A percentile compares a stretch with the other conserved stretches of the same genome.
Evolutionary conservation across 2,113 vertebrate species (phyloP).

Genomic region (Dipodomys spectabilis): DNA sequence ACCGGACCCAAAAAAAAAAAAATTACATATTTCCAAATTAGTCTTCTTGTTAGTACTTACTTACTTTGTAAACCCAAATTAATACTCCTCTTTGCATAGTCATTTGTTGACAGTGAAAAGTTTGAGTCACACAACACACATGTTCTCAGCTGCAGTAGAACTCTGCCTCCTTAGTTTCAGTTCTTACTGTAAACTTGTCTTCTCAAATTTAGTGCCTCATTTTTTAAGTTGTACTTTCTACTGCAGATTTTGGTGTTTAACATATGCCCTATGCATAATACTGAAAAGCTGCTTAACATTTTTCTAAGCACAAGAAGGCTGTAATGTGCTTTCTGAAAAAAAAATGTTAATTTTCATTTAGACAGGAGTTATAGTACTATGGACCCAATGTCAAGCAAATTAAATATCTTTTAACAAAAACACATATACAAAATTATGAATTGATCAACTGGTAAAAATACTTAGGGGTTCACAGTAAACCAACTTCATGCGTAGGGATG

Average conservation of each 20-base stretch:
- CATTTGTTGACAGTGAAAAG: neutral
- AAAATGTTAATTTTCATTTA: conserved; percentile 9
- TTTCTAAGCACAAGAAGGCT: conserved; percentile 7
- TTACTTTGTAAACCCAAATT: neutral
- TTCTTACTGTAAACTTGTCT: neutral
- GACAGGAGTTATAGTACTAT: neutral
- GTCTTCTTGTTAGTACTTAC: neutral
- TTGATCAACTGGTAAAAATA: neutral
- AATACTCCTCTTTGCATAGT: neutral
- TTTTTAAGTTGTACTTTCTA: conserved; percentile 3
- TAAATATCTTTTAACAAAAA: conserved; percentile 41
- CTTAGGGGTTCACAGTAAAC: neutral
- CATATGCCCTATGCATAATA: neutral
- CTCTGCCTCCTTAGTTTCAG: neutral
- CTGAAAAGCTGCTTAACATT: neutral
- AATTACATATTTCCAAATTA: neutral
- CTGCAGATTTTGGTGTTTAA: neutral
- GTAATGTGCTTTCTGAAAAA: neutral
- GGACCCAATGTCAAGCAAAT: neutral
- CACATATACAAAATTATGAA: conserved; percentile 8
- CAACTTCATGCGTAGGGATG: neutral
- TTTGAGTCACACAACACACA: neutral
- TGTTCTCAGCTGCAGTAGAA: neutral
- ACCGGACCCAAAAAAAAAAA: no score
- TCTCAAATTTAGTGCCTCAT: neutral